Base-by-base conservation (phyloP, 2,797 vertebrate species). In the Sebastes wilsoni region DNA sequence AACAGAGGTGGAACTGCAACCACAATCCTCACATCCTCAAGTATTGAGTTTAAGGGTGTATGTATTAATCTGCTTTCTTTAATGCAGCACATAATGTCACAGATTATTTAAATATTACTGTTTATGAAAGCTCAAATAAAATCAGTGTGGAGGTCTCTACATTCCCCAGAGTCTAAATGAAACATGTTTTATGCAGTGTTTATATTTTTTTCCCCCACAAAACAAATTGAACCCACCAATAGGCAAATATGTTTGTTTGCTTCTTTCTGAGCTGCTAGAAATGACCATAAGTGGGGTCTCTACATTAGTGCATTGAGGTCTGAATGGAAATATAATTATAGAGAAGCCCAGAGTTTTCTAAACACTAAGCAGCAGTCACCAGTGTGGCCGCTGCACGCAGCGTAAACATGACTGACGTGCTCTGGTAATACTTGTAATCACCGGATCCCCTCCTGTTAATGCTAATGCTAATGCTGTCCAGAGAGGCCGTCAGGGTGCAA, bases 301-400 rank as follows among this genome's bases (percentile, higher is more conserved):
- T 52, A n/a, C 49, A 52, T 20, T 27, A 75, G 5, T 61, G 10
- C 75, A 62, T 12, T 71, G 72, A 58, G 22, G 36, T 66, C 22
- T 86, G 71, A 82, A 73, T 83, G 61, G 56, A 79, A 79, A 72
- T 59, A 25, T 87, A 87, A 93, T 84, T 84, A 81, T 11, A 84
- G 71, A 81, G 66, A 46, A 64, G 75, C 11, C 4, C 14, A 10
- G 38, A 59, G 28, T 83, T 83, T 71, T 59, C 23, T 20, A 36
- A 79, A 68, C 64, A 69, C 64, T 49, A 62, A 74, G 71, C 69
- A 46, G 42, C 42, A 36, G 68, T 76, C 54, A 22, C 42, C 25
- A 56, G 2, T 2, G 6, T n/a, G 42, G 72, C 25, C 3, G 32
- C 80, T 77, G 30, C 23, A 49, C 1, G 4, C 20, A 0, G 46